Conservation (phyloP, 2,797 vertebrate species). For the Xenentodon cancila region DNA sequence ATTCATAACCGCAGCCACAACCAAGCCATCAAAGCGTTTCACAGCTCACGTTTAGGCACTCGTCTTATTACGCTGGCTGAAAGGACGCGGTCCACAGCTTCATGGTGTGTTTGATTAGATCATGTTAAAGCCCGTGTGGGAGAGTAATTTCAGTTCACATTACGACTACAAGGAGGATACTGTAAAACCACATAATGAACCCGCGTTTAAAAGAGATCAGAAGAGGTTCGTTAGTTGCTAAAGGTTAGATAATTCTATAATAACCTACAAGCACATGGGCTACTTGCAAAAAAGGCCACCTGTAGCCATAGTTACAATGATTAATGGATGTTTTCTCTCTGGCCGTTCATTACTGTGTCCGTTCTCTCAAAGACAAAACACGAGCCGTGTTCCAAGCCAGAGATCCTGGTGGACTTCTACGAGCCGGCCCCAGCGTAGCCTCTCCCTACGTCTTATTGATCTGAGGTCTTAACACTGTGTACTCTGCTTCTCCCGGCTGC, state of each 20-base stretch:
- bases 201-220: not conserved
- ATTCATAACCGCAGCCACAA: not conserved
- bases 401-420: not conserved
- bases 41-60: too few relatives aligned
- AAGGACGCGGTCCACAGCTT: too few relatives aligned
- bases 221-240: slow-evolving; percentile 5
- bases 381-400: not conserved
- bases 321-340: slow-evolving; percentile 33
- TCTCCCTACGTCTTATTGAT: slow-evolving; percentile 5
- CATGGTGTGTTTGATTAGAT: too few relatives aligned
- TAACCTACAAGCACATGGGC: not conserved
- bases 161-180: not conserved
- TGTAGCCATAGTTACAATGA: slow-evolving; percentile 5
- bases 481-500: not conserved
- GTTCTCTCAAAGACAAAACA: slow-evolving; percentile 17
- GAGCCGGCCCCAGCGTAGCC: not conserved
- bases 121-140: not conserved
- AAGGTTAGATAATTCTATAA: slow-evolving; percentile 32
- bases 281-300: slow-evolving; percentile 21
- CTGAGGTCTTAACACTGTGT: slow-evolving; percentile 5
- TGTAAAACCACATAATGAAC: not conserved
- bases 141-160: slow-evolving; percentile 8
- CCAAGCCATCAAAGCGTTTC: not conserved
- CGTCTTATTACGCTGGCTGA: too few relatives aligned
- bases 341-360: slow-evolving; percentile 24